Evolutionary conservation across 2,888 invertebrate genomes (phyloP).

Genomic region (Tetragonisca angustula): DNA sequence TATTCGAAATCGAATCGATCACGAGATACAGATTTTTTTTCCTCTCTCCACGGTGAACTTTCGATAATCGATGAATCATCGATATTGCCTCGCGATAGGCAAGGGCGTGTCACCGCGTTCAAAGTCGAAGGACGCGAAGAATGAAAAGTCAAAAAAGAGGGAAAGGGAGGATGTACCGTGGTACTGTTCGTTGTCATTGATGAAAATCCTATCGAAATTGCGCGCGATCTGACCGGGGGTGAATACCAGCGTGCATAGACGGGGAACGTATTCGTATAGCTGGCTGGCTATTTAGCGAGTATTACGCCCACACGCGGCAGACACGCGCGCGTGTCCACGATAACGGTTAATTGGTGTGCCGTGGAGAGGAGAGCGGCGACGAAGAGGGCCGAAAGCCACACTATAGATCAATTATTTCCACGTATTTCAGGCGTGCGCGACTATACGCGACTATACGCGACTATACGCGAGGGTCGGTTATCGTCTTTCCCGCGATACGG

Average conservation of each 20-base stretch:
- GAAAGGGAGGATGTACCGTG: neutral
- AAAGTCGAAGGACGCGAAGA: neutral
- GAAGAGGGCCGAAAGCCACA: slow-evolving; percentile 32
- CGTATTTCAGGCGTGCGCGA: slow-evolving; percentile 69
- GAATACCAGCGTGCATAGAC: slow-evolving; percentile 49
- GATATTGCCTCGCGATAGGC: neutral
- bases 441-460: slow-evolving; percentile 63
- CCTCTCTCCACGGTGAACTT: too few species aligned
- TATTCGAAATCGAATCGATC: too few species aligned
- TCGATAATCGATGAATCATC: too few species aligned
- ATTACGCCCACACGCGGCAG: slow-evolving; percentile 66
- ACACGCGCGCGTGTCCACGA: slow-evolving; percentile 60
- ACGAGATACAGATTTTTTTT: neutral
- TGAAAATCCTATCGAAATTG: slow-evolving; percentile 58
- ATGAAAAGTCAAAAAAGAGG: neutral
- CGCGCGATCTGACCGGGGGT: slow-evolving; percentile 22
- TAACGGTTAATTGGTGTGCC: slow-evolving; percentile 75
- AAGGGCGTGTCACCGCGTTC: neutral
- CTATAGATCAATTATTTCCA: slow-evolving; percentile 77
- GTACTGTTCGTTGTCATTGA: slow-evolving; percentile 52
- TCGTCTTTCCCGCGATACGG: slow-evolving; percentile 62
- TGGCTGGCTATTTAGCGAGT: slow-evolving; percentile 65
- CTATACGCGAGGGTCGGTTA: slow-evolving; percentile 63
- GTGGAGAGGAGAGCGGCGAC: slow-evolving; percentile 2
- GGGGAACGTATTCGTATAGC: slow-evolving; percentile 43